Base-by-base conservation (phyloP, 2,113 vertebrate species). In the Nothoprocta perdicaria region DNA sequence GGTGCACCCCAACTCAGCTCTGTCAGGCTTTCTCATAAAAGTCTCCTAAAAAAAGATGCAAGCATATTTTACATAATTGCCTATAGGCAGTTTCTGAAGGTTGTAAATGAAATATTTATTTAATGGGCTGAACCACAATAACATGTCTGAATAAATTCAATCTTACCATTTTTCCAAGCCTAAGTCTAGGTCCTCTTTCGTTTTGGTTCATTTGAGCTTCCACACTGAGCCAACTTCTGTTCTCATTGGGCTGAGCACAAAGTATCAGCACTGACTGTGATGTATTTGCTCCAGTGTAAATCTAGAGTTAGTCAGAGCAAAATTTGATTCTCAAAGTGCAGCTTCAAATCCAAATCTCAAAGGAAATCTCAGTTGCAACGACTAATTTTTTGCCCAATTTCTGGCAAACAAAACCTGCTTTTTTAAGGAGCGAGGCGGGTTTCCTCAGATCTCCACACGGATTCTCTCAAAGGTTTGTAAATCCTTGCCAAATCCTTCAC, bases 391-490 rank as follows among this genome's bases (percentile, higher is more conserved):
- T 96, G 92, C 91, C 95, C 89, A 88, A 88, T 79, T 91, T 93
- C 77, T 96, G 82, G 94, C 91, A 82, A 94, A 91, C 3, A 0
- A 48, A 80, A 92, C 73, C 91, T 91, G 89, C 84, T 95, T 94
- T 94, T 93, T 67, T 68, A 81, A 89, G 87, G 66, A 90, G 73
- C 62, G 85, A 91, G 92, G 82, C 53, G 80, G 85, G 89, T 93
- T 94, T 95, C 94, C 94, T 96, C 88, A 96, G 93, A 96, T 96
- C 92, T 95, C 94, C 62, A 75, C 89, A 91, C 73, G 2, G 89
- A 91, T 96, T 96, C 91, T 96, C 95, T 96, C 91, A 92, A 96
- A 96, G 85, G 89, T 95, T 96, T 93, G 66, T 23, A 94, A 94
- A 88, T 84, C 92, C 82, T 91, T 96, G 92, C 94, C 95, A 96